Percentiles rank a stretch among this genome's conserved stretches.
These are phyloP conservation scores for Aepyceros melampus DNA, from an alignment of 2,113 vertebrate species.

Conservation along the genomic window DNA sequence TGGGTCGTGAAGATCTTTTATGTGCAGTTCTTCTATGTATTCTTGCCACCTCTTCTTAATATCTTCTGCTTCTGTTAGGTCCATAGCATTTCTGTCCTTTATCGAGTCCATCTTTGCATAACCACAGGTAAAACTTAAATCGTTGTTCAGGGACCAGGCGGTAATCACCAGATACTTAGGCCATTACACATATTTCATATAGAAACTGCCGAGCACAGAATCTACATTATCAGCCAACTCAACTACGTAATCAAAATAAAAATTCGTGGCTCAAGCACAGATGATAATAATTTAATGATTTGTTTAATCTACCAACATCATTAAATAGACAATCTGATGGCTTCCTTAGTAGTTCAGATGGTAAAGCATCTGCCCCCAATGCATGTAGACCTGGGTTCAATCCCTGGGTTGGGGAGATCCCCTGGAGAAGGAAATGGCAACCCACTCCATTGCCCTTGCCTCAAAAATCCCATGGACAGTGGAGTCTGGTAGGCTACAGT, in stretches of 20 bases:
- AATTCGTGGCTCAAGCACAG: background rate
- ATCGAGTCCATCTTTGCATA: background rate
- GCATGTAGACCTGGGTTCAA: background rate
- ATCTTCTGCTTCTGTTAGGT: no score
- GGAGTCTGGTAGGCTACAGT: background rate
- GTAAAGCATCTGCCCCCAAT: background rate
- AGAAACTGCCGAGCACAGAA: background rate
- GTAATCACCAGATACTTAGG: background rate
- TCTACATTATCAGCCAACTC: background rate
- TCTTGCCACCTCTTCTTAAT: no score
- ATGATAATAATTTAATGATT: slow-evolving; percentile 17
- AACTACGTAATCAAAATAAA: background rate
- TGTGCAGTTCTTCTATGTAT: no score
- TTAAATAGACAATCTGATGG: background rate
- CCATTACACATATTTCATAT: background rate
- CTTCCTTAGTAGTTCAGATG: background rate
- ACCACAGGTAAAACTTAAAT: background rate
- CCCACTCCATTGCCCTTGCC: background rate
- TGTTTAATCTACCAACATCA: background rate
- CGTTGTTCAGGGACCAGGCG: background rate
- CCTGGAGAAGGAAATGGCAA: background rate
- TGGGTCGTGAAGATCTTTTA: fast-evolving
- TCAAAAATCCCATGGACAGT: background rate
- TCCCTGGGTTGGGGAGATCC: background rate
- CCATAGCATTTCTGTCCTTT: no score